Base-by-base conservation (phyloP, 2,113 vertebrate genomes). In the Pogona vitticeps region DNA sequence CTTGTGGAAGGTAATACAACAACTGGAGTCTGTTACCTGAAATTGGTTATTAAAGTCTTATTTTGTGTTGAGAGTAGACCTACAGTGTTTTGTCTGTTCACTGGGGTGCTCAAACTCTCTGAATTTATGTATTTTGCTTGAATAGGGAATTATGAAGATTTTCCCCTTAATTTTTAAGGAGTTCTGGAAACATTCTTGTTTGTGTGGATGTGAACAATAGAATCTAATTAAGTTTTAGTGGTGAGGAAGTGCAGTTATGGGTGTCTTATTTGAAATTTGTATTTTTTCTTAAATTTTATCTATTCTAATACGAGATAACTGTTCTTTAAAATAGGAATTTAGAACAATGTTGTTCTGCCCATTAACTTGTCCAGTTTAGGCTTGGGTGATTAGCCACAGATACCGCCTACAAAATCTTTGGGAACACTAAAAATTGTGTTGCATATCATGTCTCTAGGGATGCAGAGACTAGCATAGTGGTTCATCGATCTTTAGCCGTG, bases 271-370 rank as follows among this genome's bases (percentile, higher is more conserved):
- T 56, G 33, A 28, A 26, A 78, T 59, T 9, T 21, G 17, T 75
- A 26, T 21, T 75, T 21, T n/a, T 75, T 40, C 26, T 40, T 40
- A 61, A 61, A 61, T 18, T n/a, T 61, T 61, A 14, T 79, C n/a
- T 20, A 20, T 52, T 12, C 33, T 71, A 71, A 71, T 65, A 26
- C 17, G 28, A 20, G 3, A 33, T 71, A 71, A 40, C 0, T 0
- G 0, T 10, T 5, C 46, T 0, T 31, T 5, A 71, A 0, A 31
- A 38, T 33, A 40, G n/a, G 0, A 26, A 0, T 72, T 61, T 36
- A 6, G 17, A 15, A n/a, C 28, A 21, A 33, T 67, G 3, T 81
- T 56, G 10, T 21, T 63, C 58, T 42, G 31, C 15, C 59, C 12
- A 26, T 59, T 85, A 18, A 28, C 33, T 38, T 83, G 17, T 8